A percentile compares a stretch with the other conserved stretches of the same genome.
Evolutionary conservation across 2,113 vertebrate genomes (phyloP).

Genomic region (Chionomys nivalis): DNA sequence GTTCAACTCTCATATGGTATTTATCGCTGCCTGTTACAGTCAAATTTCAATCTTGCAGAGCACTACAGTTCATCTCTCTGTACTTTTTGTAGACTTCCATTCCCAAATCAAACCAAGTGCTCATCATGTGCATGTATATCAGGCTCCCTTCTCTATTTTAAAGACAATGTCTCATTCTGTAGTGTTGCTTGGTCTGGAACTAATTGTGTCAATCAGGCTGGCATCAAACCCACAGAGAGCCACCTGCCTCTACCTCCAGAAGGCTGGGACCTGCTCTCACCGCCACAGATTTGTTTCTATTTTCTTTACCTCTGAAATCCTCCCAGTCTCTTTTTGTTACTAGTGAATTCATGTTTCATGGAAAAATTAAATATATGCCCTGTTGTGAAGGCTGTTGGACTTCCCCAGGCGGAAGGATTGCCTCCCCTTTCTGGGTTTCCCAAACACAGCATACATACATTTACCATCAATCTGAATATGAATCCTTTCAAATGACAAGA

Average conservation of each 20-base stretch:
- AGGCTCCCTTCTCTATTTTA: neutral
- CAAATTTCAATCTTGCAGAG: conserved; percentile 35
- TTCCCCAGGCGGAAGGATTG: neutral
- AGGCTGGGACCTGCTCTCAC: neutral
- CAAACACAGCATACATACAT: neutral
- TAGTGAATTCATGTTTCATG: conserved; percentile 21
- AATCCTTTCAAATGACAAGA: neutral
- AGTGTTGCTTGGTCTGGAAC: neutral
- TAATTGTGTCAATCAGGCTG: neutral
- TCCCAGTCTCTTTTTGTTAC: neutral
- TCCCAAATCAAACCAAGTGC: neutral
- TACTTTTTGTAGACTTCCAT: neutral
- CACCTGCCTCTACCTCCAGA: neutral
- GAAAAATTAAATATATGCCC: neutral
- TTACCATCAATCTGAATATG: neutral
- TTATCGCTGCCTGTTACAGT: neutral
- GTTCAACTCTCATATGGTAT: conserved; percentile 17
- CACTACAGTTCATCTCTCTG: neutral
- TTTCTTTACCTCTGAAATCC: neutral
- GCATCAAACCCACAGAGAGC: neutral
- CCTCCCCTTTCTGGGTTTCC: neutral
- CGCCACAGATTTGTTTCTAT: neutral
- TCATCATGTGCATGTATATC: neutral
- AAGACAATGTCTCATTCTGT: neutral
- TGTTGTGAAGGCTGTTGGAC: neutral